Conservation (phyloP, 2,797 vertebrate genomes). For the Melanotaenia boesemani region DNA sequence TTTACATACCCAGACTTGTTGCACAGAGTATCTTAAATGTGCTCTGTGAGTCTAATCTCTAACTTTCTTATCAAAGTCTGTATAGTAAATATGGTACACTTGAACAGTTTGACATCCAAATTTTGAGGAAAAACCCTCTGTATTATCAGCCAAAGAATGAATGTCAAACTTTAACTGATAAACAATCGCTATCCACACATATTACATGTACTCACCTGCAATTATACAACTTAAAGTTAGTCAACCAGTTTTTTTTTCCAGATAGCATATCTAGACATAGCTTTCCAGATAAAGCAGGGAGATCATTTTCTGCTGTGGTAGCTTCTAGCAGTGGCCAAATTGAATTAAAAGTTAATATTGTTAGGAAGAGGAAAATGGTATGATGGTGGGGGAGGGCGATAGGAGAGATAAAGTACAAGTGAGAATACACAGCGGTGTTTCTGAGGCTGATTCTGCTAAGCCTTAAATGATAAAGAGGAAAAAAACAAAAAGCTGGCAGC, state of each 20-base stretch:
- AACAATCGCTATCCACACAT: background rate
- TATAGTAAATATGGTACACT: background rate
- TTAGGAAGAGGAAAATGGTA: slow-evolving; percentile 24
- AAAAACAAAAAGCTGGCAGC: background rate
- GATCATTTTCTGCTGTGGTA: slow-evolving; percentile 24
- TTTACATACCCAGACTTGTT: slow-evolving; percentile 23
- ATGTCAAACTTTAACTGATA: background rate
- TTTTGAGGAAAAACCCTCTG: background rate
- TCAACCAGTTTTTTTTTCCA: background rate
- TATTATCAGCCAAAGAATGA: background rate
- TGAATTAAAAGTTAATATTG: slow-evolving; percentile 35
- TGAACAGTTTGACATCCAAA: background rate
- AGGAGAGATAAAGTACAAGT: slow-evolving; percentile 4
- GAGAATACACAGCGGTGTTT: slow-evolving; percentile 3
- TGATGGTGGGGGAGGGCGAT: background rate
- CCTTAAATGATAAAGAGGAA: background rate
- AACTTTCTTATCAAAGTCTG: background rate
- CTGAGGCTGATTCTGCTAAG: background rate
- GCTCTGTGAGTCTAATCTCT: background rate
- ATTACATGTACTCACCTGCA: background rate
- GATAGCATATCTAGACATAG: background rate
- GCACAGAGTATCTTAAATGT: background rate
- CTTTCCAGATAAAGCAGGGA: slow-evolving; percentile 15
- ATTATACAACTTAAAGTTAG: slow-evolving; percentile 1
- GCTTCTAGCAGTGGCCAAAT: slow-evolving; percentile 9